Conservation (phyloP, 1,140 invertebrate species). For the Orchesella cincta region DNA sequence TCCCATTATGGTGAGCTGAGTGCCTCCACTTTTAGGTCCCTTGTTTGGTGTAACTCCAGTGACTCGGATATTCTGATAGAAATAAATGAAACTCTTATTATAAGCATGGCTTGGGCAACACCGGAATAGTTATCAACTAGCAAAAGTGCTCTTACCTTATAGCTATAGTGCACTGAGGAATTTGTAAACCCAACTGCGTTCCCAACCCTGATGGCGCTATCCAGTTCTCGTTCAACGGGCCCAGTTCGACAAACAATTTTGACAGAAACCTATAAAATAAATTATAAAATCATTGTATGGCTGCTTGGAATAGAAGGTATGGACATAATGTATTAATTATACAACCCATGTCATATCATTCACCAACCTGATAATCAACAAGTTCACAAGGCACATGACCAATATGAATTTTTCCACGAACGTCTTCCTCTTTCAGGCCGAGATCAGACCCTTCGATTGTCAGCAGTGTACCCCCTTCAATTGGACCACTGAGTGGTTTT, state of each 20-base stretch:
- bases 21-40: conserved; percentile 92
- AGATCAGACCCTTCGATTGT: conserved; percentile 96
- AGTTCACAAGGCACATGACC: conserved; percentile 85
- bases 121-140: neutral
- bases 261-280: conserved; percentile 69
- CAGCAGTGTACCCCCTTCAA: conserved; percentile 92
- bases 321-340: neutral
- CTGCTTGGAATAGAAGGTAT: neutral
- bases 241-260: conserved; percentile 85
- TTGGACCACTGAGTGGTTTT: conserved; percentile 87
- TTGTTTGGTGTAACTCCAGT: conserved; percentile 77
- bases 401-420: conserved; percentile 86
- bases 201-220: conserved; percentile 80
- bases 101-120: too few species aligned
- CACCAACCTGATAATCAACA: conserved; percentile 72
- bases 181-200: conserved; percentile 86
- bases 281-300: neutral
- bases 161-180: conserved; percentile 84
- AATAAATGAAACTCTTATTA: neutral
- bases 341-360: neutral
- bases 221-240: conserved; percentile 67
- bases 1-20: conserved; percentile 85
- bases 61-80: conserved; percentile 69
- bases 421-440: conserved; percentile 85
- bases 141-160: conserved; percentile 64